Percentiles rank a stretch among this genome's conserved stretches.
phyloP scores from a whole-genome alignment of 2,888 invertebrate species.

The Hoplodrina ambigua region DNA sequence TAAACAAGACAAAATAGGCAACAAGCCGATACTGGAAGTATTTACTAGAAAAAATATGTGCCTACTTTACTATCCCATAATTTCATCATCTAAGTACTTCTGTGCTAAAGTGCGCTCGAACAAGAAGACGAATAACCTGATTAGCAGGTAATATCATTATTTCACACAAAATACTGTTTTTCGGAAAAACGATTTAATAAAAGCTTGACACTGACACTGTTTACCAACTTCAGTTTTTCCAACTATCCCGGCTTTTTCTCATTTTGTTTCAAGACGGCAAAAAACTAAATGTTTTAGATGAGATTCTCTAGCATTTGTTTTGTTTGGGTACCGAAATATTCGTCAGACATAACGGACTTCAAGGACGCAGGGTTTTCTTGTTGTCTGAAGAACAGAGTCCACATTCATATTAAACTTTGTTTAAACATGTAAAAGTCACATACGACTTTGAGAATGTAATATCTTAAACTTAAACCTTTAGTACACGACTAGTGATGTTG shows the following conservation, averaged over 20 bases:
- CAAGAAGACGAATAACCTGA: background rate
- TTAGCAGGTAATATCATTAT: background rate
- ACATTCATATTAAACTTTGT: slow-evolving; percentile 22
- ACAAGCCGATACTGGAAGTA: background rate
- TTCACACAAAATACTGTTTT: background rate
- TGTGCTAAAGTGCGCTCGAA: background rate
- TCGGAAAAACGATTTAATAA: slow-evolving; percentile 1
- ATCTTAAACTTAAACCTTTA: slow-evolving; percentile 10
- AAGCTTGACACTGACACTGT: slow-evolving; percentile 15
- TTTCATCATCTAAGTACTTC: background rate
- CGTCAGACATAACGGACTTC: slow-evolving; percentile 32
- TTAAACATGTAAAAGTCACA: slow-evolving; percentile 5
- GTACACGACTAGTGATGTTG: no score
- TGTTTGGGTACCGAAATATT: slow-evolving; percentile 40
- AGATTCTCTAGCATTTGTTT: slow-evolving; percentile 42
- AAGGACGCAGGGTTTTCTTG: slow-evolving; percentile 31
- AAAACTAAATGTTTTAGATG: slow-evolving; percentile 35
- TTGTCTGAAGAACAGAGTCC: slow-evolving; percentile 12
- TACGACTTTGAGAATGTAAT: slow-evolving; percentile 12
- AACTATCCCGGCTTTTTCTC: slow-evolving; percentile 20
- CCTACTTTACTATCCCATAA: background rate
- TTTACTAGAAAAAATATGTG: background rate
- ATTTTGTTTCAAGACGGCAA: slow-evolving; percentile 30
- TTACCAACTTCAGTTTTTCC: slow-evolving; percentile 42
- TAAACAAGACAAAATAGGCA: background rate